Percentiles rank a stretch among this genome's conserved stretches.
Conservation (phyloP, 2,888 invertebrate genomes). For the Sphaeridia pumilis region DNA sequence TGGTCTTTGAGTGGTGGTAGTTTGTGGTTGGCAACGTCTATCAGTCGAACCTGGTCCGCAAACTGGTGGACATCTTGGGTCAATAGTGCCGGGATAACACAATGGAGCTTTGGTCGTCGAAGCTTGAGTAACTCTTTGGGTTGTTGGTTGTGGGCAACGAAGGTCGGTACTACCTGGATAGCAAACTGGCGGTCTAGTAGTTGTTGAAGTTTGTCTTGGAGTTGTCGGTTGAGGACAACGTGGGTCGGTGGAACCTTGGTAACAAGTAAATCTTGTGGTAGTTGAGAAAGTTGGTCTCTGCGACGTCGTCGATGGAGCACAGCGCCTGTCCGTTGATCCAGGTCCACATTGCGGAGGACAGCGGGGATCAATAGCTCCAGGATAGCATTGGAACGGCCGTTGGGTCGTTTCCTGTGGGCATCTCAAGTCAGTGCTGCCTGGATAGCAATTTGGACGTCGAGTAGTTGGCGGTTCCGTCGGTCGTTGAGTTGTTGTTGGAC, state of each 20-base stretch:
- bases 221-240: conserved; percentile 28
- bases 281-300: conserved; percentile 32
- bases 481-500: conserved; percentile 36
- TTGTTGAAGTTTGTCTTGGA: conserved; percentile 3
- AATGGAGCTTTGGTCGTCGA: neutral
- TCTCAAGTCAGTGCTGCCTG: conserved; percentile 37
- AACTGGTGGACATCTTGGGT: neutral
- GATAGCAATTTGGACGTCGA: conserved; percentile 28
- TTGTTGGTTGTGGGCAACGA: conserved; percentile 37
- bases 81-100: conserved; percentile 25
- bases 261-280: conserved; percentile 13
- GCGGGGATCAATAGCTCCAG: conserved; percentile 8
- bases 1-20: conserved; percentile 21
- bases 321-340: conserved; percentile 1
- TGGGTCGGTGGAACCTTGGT: conserved; percentile 22
- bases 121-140: conserved; percentile 36
- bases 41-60: neutral
- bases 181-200: conserved; percentile 15
- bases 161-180: conserved; percentile 37
- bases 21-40: conserved; percentile 8
- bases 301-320: conserved; percentile 8
- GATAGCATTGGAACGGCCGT: conserved; percentile 9
- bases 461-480: neutral
- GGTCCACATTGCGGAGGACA: conserved; percentile 10
- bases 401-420: conserved; percentile 33